Evolutionary conservation across 2,888 invertebrate genomes (phyloP).

Genomic region (Drosophila ochracea): DNA sequence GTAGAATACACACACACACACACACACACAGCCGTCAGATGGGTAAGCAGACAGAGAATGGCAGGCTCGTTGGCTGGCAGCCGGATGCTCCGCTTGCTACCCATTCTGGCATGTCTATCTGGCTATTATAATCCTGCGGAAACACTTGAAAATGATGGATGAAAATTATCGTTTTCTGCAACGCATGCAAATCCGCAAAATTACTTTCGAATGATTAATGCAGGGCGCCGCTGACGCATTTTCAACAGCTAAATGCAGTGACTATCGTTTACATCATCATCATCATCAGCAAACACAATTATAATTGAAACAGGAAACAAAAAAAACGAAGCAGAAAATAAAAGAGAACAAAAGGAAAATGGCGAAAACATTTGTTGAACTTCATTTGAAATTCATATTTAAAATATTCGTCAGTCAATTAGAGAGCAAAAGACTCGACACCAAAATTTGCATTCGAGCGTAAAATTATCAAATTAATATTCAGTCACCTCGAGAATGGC

Average conservation of each 20-base stretch:
- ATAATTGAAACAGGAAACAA: constrained; percentile 22
- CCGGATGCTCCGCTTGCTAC: constrained; percentile 28
- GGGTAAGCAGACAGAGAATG: constrained; percentile 1
- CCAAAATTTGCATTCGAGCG: constrained; percentile 78
- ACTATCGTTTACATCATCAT: constrained; percentile 36
- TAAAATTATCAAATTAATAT: constrained; percentile 78
- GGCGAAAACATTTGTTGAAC: constrained; percentile 47
- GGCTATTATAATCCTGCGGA: constrained; percentile 78
- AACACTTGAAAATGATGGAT: constrained; percentile 81
- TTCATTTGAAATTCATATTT: constrained; percentile 80
- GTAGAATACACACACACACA: constrained; percentile 32
- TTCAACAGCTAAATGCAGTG: constrained; percentile 45
- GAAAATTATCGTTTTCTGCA: constrained; percentile 81
- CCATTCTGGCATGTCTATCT: constrained; percentile 34
- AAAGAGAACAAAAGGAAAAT: neutral
- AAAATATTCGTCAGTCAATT: constrained; percentile 79
- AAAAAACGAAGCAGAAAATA: neutral
- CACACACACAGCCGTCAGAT: constrained; percentile 16
- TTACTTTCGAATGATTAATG: constrained; percentile 80
- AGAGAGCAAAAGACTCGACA: constrained; percentile 78
- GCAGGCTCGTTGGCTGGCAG: constrained; percentile 9
- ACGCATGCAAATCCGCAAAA: constrained; percentile 80
- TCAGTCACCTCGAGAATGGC: constrained; percentile 55
- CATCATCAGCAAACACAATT: constrained; percentile 18
- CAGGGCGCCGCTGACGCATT: constrained; percentile 48